Evolutionary conservation across 2,113 vertebrate genomes (phyloP).

Genomic region (Anoura caudifer): DNA sequence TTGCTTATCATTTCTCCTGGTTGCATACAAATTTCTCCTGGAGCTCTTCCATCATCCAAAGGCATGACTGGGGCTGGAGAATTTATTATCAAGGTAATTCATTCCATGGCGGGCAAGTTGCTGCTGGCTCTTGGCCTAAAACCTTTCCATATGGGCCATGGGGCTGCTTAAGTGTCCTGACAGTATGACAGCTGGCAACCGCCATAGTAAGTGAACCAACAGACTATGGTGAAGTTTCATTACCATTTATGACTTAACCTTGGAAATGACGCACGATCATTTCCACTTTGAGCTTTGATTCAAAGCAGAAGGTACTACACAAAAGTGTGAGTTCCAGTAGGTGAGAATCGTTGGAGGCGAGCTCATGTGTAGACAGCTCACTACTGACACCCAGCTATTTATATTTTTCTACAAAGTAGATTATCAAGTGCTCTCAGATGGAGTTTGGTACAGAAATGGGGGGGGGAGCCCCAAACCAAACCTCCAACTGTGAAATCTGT

Average conservation of each 20-base stretch:
- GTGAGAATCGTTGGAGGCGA: background rate
- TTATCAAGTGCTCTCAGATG: background rate
- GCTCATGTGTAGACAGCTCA: background rate
- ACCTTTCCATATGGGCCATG: background rate
- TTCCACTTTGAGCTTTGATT: background rate
- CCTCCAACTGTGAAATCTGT: background rate
- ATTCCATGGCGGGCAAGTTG: background rate
- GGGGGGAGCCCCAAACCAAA: background rate
- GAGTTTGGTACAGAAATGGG: background rate
- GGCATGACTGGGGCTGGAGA: background rate
- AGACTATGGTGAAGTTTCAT: background rate
- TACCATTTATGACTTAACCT: background rate
- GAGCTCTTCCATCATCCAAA: background rate
- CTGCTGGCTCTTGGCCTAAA: background rate
- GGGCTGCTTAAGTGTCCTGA: background rate
- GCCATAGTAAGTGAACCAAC: background rate
- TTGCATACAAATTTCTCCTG: background rate
- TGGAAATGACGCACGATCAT: background rate
- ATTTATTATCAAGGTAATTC: background rate
- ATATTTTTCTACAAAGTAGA: background rate
- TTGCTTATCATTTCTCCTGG: background rate
- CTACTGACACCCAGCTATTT: background rate
- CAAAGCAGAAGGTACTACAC: background rate
- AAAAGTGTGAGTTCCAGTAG: background rate
- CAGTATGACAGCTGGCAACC: background rate